A percentile compares a stretch with the other conserved stretches of the same genome.
These are phyloP conservation scores for Ispidina lecontei DNA, from an alignment of 2,797 vertebrate genomes.

Conservation along the genomic window DNA sequence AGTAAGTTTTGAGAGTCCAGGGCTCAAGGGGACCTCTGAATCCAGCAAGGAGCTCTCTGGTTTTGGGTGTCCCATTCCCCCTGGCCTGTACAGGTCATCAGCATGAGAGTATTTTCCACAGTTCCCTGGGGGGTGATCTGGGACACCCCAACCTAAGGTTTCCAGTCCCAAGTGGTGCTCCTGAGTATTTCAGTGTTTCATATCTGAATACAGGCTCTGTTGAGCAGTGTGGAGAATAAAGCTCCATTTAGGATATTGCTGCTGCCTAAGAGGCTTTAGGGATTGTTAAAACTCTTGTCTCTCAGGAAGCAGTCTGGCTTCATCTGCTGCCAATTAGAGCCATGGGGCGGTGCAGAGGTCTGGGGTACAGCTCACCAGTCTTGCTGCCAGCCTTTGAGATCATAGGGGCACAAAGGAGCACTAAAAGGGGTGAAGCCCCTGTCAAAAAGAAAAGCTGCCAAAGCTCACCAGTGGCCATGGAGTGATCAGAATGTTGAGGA, in stretches of 20 bases:
- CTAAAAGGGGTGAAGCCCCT: not conserved
- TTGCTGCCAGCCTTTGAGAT: not conserved
- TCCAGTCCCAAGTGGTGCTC: not conserved
- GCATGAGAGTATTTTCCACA: not conserved
- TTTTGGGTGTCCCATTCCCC: not conserved
- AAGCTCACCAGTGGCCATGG: not conserved
- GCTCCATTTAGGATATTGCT: constrained; percentile 63
- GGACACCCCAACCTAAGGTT: not conserved
- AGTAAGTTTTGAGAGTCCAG: not conserved
- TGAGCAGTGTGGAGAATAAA: constrained; percentile 23
- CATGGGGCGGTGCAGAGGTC: not conserved
- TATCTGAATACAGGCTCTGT: constrained; percentile 46
- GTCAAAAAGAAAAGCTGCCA: not conserved
- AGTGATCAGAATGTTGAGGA: accelerated
- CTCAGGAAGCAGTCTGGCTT: constrained; percentile 46
- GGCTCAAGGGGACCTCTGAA: not conserved
- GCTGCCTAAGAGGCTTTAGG: constrained; percentile 65
- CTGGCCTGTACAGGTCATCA: not conserved
- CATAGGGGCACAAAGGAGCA: not conserved
- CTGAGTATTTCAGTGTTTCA: not conserved
- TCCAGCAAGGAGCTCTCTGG: not conserved
- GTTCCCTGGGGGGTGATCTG: not conserved
- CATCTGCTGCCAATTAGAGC: constrained; percentile 50
- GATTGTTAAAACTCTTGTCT: constrained; percentile 60
- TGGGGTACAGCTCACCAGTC: not conserved